These are phyloP conservation scores for Cyrtonyx montezumae DNA, from an alignment of 2,113 vertebrate genomes.

Conservation along the genomic window DNA sequence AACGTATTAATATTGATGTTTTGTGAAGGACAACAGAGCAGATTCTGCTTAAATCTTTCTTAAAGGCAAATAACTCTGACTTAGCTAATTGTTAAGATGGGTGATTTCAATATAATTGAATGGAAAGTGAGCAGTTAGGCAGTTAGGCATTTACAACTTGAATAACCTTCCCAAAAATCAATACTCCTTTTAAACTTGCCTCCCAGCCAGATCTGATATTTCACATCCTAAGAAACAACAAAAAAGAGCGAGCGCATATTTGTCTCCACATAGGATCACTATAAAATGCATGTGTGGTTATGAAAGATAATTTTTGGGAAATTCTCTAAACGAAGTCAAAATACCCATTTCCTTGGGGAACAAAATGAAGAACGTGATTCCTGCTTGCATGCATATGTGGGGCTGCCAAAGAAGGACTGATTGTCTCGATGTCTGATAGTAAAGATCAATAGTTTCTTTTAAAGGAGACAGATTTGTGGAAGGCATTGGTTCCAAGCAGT, in stretches of 20 bases:
- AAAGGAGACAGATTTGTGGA: constrained; percentile 58
- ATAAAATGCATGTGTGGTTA: background rate
- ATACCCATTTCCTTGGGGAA: constrained; percentile 34
- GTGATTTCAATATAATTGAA: constrained; percentile 73
- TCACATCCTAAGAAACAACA: constrained; percentile 1
- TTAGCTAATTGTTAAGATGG: constrained; percentile 67
- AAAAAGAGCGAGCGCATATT: background rate
- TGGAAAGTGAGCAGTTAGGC: constrained; percentile 63
- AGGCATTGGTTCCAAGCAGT: constrained; percentile 54
- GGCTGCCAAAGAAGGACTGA: constrained; percentile 52
- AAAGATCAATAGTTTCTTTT: constrained; percentile 65
- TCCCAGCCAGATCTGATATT: background rate
- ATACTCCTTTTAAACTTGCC: constrained; percentile 53
- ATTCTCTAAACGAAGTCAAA: constrained; percentile 15
- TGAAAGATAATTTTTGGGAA: constrained; percentile 7
- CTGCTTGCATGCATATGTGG: constrained; percentile 52
- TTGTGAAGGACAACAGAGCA: constrained; percentile 38
- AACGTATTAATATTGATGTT: background rate
- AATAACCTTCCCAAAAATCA: constrained; percentile 72
- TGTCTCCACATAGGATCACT: background rate
- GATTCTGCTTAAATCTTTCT: constrained; percentile 50
- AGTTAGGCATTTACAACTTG: constrained; percentile 72
- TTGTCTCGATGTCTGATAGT: background rate
- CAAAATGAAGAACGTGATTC: background rate
- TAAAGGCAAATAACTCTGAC: constrained; percentile 54